Evolutionary conservation across 2,797 vertebrate genomes (phyloP), one percentile per base, ranked within the genome.

Genomic region (Vireo griseus): DNA sequence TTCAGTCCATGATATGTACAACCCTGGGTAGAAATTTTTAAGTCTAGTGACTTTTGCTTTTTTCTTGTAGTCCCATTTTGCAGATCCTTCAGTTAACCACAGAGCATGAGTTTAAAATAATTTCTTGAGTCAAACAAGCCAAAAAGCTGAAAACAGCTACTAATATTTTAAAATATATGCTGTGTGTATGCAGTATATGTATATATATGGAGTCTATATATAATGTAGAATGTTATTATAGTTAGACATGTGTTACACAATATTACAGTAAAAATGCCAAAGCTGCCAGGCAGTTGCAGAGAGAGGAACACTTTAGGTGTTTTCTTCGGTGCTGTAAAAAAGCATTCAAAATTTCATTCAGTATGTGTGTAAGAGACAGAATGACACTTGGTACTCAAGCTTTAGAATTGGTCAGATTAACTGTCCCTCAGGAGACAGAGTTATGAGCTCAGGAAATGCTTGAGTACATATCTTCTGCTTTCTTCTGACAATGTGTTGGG

Each of bases 401-500:
- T 69, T 84, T 82, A 0, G 0, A 82, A 88, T 85, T 71, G 71
- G 82, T 93, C 74, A 82, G 55, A 88, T 82, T 68, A 68, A 65
- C n/a, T n/a, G n/a, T 68, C 65, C 57, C 68, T 91, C 63, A 79
- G 86, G 86, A 92, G 77, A 33, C 51, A 79, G 59, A 76, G 61
- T 73, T 92, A 80, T 0, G 13, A 93, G 65, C 45, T 89, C 90
- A 93, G 93, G 92, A 95, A 96, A 89, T 77, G 80, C 80, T 67
- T 88, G 45, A 82, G 67, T 86, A 82, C 71, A 92, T 95, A 68
- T 74, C 92, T 87, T 52, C 11, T 85, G 48, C 74, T 82, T 93
- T 93, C 29, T 85, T 78, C 88, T 85, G 86, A 90, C 80, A 84
- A 29, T 33, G 71, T 71, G 86, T 71, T 59, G 58, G 47, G 89